Evolutionary conservation across 2,113 vertebrate genomes (phyloP).

Genomic region (Vidua chalybeata): DNA sequence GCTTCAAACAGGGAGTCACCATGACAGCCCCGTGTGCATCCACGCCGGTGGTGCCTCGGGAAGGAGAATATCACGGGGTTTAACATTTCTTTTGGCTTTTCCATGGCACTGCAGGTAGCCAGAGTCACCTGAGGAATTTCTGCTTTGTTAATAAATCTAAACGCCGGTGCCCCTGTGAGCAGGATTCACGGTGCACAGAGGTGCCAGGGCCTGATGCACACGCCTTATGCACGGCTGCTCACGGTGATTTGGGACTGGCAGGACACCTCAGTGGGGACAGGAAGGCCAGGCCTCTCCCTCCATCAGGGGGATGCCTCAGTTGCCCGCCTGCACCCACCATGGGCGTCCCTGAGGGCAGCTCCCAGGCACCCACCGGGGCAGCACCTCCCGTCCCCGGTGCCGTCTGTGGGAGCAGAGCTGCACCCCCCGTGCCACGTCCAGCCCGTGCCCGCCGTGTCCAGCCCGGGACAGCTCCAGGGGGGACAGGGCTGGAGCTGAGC

Average conservation of each 20-base stretch:
- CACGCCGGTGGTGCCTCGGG: fast-evolving
- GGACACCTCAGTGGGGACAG: not conserved
- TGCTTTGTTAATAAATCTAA: fast-evolving
- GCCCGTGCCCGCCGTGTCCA: fast-evolving
- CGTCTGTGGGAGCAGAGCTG: fast-evolving
- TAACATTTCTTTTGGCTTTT: not conserved
- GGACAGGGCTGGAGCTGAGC: not conserved
- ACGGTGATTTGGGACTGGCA: fast-evolving
- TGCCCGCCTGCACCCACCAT: not conserved
- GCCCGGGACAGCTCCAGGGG: not conserved
- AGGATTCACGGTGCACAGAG: fast-evolving
- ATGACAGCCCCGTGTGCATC: fast-evolving
- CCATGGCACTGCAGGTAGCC: fast-evolving
- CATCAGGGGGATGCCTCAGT: not conserved
- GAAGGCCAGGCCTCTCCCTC: not conserved
- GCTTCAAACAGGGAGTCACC: not conserved
- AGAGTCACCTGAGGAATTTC: not conserved
- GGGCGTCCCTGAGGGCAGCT: not conserved
- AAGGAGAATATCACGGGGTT: not conserved
- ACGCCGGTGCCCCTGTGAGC: not conserved
- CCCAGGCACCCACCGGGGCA: not conserved
- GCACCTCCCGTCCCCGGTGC: not conserved
- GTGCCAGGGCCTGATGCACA: fast-evolving
- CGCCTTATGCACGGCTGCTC: fast-evolving
- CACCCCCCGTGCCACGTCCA: fast-evolving